Percentiles rank a stretch among this genome's conserved stretches.
Conservation (phyloP, 2,797 vertebrate species). For the Geotrypetes seraphini region DNA sequence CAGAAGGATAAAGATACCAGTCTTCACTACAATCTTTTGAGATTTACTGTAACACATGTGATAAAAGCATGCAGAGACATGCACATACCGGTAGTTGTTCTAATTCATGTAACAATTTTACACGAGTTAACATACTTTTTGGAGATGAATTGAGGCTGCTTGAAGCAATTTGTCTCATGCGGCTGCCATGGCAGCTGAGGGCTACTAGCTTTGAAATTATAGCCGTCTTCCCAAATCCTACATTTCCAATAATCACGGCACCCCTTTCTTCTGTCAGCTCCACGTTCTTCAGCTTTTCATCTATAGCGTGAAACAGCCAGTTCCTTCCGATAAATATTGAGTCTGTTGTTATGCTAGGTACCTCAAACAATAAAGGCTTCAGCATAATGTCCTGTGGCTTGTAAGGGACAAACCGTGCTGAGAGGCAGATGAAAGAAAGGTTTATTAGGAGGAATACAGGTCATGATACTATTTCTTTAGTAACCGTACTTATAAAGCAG, state of each 20-base stretch:
- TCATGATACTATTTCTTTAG: background rate
- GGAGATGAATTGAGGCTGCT: slow-evolving; percentile 77
- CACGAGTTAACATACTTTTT: slow-evolving; percentile 57
- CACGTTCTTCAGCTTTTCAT: slow-evolving; percentile 62
- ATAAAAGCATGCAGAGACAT: no score
- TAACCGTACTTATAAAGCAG: background rate
- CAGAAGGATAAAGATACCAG: no score
- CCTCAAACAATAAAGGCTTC: slow-evolving; percentile 92
- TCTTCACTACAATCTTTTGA: no score
- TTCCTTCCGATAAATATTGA: slow-evolving; percentile 93
- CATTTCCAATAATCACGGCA: slow-evolving; percentile 75
- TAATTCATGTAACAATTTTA: background rate
- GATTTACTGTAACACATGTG: no score
- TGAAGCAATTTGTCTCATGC: slow-evolving; percentile 97
- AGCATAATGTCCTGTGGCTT: slow-evolving; percentile 95
- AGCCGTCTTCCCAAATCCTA: slow-evolving; percentile 94
- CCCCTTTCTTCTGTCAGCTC: slow-evolving; percentile 66
- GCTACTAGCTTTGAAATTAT: slow-evolving; percentile 89
- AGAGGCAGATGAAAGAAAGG: slow-evolving; percentile 10
- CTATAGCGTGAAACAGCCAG: slow-evolving; percentile 86
- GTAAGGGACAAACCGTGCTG: slow-evolving; percentile 85
- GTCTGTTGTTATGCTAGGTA: slow-evolving; percentile 95
- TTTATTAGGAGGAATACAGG: slow-evolving; percentile 19
- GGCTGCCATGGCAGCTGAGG: slow-evolving; percentile 90
- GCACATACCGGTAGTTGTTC: no score